Evolutionary conservation across 1,140 invertebrate species (phyloP).

Genomic region (Dufourea novaeangliae): DNA sequence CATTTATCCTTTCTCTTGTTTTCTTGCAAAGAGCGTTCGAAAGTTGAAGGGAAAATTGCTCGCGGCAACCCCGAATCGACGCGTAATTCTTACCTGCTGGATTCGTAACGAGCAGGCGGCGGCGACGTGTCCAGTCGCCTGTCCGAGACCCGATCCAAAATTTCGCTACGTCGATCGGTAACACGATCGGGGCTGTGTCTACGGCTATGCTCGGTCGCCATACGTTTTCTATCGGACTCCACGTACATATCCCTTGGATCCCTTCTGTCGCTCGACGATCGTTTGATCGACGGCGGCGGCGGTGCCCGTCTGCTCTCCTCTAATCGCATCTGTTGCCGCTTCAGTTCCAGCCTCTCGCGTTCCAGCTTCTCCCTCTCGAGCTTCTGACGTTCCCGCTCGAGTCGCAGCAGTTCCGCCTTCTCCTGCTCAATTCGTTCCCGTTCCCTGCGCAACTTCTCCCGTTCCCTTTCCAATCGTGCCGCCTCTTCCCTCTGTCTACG

Average conservation of each 20-base stretch:
- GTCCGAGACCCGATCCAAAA: conserved; percentile 76
- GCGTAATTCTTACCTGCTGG: conserved; percentile 66
- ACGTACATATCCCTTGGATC: conserved; percentile 76
- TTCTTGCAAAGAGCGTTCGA: too few relatives aligned
- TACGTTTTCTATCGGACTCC: conserved; percentile 76
- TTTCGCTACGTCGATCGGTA: conserved; percentile 73
- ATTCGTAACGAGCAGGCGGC: conserved; percentile 76
- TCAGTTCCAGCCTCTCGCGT: conserved; percentile 90
- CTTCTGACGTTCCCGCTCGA: conserved; percentile 91
- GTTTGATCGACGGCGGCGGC: conserved; percentile 77
- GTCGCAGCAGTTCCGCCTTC: conserved; percentile 88
- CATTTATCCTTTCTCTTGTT: too few relatives aligned
- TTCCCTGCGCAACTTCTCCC: conserved; percentile 89
- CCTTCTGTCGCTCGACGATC: conserved; percentile 74
- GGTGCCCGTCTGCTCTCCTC: conserved; percentile 78
- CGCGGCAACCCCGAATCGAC: too few relatives aligned
- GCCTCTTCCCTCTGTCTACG: conserved; percentile 91
- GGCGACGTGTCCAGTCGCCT: conserved; percentile 75
- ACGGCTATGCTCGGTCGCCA: conserved; percentile 74
- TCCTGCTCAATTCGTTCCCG: conserved; percentile 89
- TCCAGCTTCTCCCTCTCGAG: conserved; percentile 92
- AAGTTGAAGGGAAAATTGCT: too few relatives aligned
- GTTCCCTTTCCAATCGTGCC: conserved; percentile 88
- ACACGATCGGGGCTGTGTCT: conserved; percentile 75
- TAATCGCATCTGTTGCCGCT: conserved; percentile 86